Conservation (phyloP, 23 tunicate species). For the Botrylloides violaceus region DNA sequence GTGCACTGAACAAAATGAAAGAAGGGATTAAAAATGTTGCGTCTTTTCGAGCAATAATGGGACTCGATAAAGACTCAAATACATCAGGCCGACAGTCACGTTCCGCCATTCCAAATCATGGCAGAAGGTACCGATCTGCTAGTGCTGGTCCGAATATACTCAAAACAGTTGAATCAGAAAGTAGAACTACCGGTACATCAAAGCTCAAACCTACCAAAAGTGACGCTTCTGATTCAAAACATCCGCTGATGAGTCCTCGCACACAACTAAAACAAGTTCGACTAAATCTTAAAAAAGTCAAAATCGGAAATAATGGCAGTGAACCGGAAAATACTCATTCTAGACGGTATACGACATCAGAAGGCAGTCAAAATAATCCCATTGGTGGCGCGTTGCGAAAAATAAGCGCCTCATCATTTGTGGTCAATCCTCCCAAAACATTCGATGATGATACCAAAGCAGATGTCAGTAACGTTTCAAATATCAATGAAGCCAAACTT, state of each 20-base stretch:
- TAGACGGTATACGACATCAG: constrained; percentile 2
- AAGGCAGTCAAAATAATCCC: not conserved
- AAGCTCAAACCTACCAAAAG: not conserved
- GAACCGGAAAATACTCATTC: not conserved
- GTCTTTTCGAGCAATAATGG: constrained; percentile 29
- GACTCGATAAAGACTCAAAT: constrained; percentile 12
- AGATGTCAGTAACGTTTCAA: not conserved
- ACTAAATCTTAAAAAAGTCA: constrained; percentile 74
- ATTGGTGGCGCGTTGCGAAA: not conserved
- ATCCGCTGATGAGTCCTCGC: constrained; percentile 64
- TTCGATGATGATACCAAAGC: not conserved
- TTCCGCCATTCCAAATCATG: constrained; percentile 19
- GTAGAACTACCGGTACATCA: not conserved
- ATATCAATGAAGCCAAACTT: not conserved
- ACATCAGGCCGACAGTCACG: constrained; percentile 31
- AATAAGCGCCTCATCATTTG: not conserved
- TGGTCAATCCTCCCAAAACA: not conserved
- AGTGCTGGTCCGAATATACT: constrained; percentile 66
- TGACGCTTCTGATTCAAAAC: constrained; percentile 4
- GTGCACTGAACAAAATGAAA: constrained; percentile 47
- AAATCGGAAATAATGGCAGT: not conserved
- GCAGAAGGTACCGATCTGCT: constrained; percentile 60
- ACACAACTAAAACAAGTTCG: constrained; percentile 63
- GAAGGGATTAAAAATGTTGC: constrained; percentile 74
- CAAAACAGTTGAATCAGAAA: constrained; percentile 1